A percentile compares a stretch with the other conserved stretches of the same genome.
phyloP scores from a whole-genome alignment of 2,888 invertebrate genomes.

The Agrotis exclamationis region DNA sequence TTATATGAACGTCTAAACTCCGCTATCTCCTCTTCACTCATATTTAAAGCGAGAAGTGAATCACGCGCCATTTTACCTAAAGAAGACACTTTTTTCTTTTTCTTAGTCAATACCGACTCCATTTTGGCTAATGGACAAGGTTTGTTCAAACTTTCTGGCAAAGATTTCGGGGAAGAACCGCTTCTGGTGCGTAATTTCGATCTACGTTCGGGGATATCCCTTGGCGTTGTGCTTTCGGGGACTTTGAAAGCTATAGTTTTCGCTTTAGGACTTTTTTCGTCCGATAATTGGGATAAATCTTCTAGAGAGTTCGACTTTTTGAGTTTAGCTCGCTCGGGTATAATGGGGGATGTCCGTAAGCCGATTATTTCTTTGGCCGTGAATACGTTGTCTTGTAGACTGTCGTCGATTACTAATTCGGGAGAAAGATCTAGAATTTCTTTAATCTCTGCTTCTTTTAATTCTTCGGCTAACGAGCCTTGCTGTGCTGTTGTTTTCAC shows the following conservation, averaged over 20 bases:
- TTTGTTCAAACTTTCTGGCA: conserved; percentile 86
- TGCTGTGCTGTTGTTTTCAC: conserved; percentile 66
- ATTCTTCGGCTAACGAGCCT: conserved; percentile 81
- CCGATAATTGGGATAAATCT: conserved; percentile 77
- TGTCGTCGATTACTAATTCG: conserved; percentile 84
- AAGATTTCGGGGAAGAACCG: conserved; percentile 87
- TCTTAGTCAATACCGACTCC: conserved; percentile 78
- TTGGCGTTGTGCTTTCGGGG: conserved; percentile 83
- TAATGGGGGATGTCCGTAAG: conserved; percentile 77
- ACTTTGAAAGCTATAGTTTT: conserved; percentile 86
- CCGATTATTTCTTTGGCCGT: conserved; percentile 77
- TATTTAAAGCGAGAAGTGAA: conserved; percentile 86
- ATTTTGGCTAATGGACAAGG: conserved; percentile 82
- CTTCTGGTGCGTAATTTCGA: conserved; percentile 80
- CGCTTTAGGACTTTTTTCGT: conserved; percentile 77
- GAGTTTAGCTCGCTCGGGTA: conserved; percentile 84
- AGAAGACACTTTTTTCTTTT: conserved; percentile 86
- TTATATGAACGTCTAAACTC: conserved; percentile 86
- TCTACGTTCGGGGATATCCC: conserved; percentile 85
- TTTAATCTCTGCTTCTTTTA: conserved; percentile 84
- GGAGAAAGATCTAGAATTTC: conserved; percentile 85
- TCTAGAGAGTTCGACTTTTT: conserved; percentile 86
- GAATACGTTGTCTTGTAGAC: conserved; percentile 78
- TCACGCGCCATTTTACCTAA: conserved; percentile 88
- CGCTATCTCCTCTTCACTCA: conserved; percentile 88